Base-by-base conservation (phyloP, 2,888 invertebrate genomes). In the Celastrina argiolus region DNA sequence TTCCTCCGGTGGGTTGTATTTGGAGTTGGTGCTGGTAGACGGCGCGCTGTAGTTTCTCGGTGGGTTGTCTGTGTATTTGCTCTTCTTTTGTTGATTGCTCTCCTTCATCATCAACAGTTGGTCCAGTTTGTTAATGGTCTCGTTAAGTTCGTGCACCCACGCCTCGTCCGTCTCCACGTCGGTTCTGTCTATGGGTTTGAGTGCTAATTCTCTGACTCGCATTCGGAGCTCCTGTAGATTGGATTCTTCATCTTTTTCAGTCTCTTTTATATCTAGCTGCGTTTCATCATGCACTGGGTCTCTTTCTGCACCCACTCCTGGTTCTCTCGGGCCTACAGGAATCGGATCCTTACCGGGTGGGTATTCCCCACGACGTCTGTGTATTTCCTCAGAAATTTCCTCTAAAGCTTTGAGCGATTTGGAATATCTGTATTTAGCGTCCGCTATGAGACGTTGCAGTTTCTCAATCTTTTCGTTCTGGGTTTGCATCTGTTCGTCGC, bases 311-410 rank as follows among this genome's bases (percentile, higher is more conserved):
- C 96, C 96, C 0, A 96, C 96, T 0, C 96, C 96, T 0, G 96
- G 96, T 75, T 95, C 95, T 59, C 94, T 82, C 0, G 91, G 89
- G 0, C 92, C 92, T 0, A 92, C 91, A 0, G 92, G 91, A 34
- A 86, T 82, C 1, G 84, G 81, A 75, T 92, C 85, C 61, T 88
- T 88, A 0, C 83, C 87, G 0, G 87, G 87, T 0, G 83, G 88
- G 56, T 89, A 91, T 61, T 92, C 92, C 63, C 94, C 94, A 65
- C 92, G 84, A 10, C 95, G 91, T 78, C 94, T 93, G 81, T 97
- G 97, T 72, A 97, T 98, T 79, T 97, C 97, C 86, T 98, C 97
- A 8, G 98, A 98, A 69, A 98, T 98, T 74, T 95, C 94, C 83
- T 98, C 98, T 34, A 98, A 91, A 71, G 95, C 94, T 73, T 95